Evolutionary conservation across 2,113 vertebrate genomes (phyloP).

Genomic region (Ictidomys tridecemlineatus): DNA sequence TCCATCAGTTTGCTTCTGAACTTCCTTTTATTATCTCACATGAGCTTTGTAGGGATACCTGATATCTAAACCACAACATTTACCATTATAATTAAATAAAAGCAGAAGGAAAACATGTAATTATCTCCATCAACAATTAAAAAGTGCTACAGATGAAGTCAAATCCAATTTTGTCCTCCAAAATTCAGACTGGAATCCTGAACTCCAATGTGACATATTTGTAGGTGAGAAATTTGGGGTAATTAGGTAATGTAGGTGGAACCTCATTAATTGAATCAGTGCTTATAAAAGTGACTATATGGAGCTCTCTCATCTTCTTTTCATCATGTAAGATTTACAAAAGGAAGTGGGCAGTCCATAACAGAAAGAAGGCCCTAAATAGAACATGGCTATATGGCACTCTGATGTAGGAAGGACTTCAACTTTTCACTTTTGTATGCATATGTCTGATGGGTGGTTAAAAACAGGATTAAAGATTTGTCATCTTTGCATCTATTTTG

Average conservation of each 20-base stretch:
- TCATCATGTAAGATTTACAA: not conserved
- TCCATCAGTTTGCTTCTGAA: no score
- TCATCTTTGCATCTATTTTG: no score
- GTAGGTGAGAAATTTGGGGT: not conserved
- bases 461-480: no score
- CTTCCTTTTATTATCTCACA: no score
- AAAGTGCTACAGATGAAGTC: not conserved
- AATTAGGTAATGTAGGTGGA: not conserved
- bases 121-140: not conserved
- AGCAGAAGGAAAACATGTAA: not conserved
- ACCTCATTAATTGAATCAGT: not conserved
- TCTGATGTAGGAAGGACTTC: not conserved
- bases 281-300: not conserved
- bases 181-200: not conserved
- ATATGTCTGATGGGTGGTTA: no score
- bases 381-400: not conserved
- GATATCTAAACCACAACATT: no score
- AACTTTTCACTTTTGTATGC: no score
- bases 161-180: not conserved
- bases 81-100: no score
- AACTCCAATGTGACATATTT: not conserved
- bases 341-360: not conserved
- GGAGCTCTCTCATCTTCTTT: not conserved
- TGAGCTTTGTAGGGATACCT: no score
- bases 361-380: not conserved